phyloP scores from a whole-genome alignment of 2,113 vertebrate genomes.

The Ptyas mucosa region DNA sequence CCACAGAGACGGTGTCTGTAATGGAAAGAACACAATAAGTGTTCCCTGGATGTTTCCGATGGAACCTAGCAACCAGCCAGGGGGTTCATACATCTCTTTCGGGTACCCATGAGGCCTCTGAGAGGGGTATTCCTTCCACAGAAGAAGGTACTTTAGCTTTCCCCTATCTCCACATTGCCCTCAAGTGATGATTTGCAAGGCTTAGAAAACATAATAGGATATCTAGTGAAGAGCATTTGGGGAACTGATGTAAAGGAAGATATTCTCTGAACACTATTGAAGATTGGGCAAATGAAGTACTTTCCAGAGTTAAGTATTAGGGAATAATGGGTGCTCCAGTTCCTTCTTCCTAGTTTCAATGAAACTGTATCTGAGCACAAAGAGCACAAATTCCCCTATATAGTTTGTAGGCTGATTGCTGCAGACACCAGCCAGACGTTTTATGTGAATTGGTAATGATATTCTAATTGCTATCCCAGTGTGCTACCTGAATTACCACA shows the following conservation, averaged over 20 bases:
- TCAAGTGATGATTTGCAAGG: not conserved
- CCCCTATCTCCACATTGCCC: not conserved
- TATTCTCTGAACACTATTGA: not conserved
- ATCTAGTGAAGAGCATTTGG: not conserved
- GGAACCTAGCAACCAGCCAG: too few relatives aligned
- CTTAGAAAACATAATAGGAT: not conserved
- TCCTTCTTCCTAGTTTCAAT: not conserved
- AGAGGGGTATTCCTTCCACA: too few relatives aligned
- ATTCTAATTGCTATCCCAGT: not conserved
- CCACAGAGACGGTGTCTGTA: too few relatives aligned
- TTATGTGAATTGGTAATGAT: not conserved
- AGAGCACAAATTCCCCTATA: not conserved
- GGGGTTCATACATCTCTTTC: too few relatives aligned
- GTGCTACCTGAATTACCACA: not conserved
- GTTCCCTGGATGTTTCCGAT: too few relatives aligned
- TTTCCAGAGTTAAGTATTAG: not conserved
- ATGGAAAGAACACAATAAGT: too few relatives aligned
- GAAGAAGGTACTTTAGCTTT: too few relatives aligned
- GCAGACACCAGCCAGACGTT: not conserved
- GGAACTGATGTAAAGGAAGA: not conserved
- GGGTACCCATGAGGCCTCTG: too few relatives aligned
- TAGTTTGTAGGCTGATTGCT: not conserved
- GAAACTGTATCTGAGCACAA: not conserved
- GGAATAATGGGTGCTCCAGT: not conserved
- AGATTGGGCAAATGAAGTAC: not conserved